Conservation (phyloP, 2,797 vertebrate genomes). For the Myotis findleyi region DNA sequence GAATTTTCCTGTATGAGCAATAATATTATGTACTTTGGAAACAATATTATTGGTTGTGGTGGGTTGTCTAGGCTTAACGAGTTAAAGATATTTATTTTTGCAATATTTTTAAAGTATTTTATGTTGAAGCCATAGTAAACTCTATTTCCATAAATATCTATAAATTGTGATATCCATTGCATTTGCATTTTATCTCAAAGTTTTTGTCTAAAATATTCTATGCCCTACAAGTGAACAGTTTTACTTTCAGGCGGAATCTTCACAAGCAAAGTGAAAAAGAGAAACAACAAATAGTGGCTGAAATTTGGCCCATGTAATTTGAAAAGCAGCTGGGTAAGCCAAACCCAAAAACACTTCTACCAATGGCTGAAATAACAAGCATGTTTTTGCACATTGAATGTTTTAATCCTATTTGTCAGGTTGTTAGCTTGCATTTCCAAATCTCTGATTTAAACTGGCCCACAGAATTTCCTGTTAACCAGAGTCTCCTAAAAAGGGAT, state of each 20-base stretch:
- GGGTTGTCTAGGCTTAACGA: not conserved
- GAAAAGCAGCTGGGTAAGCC: constrained; percentile 59
- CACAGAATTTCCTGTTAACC: constrained; percentile 57
- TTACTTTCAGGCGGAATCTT: not conserved
- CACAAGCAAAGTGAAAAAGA: constrained; percentile 13
- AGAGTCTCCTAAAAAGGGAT: constrained; percentile 44
- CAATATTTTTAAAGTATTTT: not conserved
- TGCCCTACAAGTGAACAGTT: constrained; percentile 23
- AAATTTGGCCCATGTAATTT: constrained; percentile 51
- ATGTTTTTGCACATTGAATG: constrained; percentile 69
- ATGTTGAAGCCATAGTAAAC: not conserved
- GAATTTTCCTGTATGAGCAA: not conserved
- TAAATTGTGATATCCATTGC: not conserved
- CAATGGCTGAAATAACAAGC: constrained; percentile 69
- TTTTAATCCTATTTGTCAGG: constrained; percentile 79
- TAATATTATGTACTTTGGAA: not conserved
- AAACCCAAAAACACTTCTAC: constrained; percentile 69
- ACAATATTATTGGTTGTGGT: not conserved
- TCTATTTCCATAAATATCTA: not conserved
- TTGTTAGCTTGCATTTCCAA: constrained; percentile 73
- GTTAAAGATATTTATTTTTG: not conserved
- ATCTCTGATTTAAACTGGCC: constrained; percentile 70
- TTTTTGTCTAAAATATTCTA: not conserved
- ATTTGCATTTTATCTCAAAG: not conserved
- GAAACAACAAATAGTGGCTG: not conserved